Conservation (phyloP, 2,797 vertebrate genomes). For the Rhincodon typus region DNA sequence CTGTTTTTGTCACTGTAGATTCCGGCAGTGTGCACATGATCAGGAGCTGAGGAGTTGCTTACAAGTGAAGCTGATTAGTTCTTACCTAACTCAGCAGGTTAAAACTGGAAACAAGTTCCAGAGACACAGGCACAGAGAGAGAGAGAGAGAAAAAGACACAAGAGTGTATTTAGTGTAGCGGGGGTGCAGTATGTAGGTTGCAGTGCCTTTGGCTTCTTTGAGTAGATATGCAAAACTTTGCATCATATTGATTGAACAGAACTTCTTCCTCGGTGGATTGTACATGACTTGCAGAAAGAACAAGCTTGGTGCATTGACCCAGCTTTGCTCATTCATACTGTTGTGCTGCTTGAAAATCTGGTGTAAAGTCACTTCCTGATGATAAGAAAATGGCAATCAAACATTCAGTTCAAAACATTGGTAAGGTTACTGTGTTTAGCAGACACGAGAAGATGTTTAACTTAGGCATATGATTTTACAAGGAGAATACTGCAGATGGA, state of each 20-base stretch:
- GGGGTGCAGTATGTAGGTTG: not conserved
- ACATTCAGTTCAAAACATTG: not conserved
- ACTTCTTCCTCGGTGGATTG: not conserved
- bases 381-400: not conserved
- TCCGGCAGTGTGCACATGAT: too few species aligned
- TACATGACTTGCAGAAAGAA: not conserved
- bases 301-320: not conserved
- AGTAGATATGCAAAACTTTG: not conserved
- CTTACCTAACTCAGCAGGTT: too few species aligned
- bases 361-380: not conserved
- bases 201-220: not conserved
- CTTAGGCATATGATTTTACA: not conserved
- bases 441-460: not conserved
- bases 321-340: not conserved
- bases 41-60: too few species aligned
- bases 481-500: not conserved
- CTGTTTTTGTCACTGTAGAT: too few species aligned
- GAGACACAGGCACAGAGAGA: too few species aligned
- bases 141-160: too few species aligned
- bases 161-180: too few species aligned
- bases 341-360: not conserved
- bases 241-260: not conserved
- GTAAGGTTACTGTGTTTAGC: not conserved
- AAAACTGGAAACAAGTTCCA: too few species aligned
- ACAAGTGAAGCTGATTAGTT: too few species aligned